A percentile compares a stretch with the other conserved stretches of the same genome.
Evolutionary conservation across 2,797 vertebrate species (phyloP).

Genomic region (Sphenopsis melanotis): DNA sequence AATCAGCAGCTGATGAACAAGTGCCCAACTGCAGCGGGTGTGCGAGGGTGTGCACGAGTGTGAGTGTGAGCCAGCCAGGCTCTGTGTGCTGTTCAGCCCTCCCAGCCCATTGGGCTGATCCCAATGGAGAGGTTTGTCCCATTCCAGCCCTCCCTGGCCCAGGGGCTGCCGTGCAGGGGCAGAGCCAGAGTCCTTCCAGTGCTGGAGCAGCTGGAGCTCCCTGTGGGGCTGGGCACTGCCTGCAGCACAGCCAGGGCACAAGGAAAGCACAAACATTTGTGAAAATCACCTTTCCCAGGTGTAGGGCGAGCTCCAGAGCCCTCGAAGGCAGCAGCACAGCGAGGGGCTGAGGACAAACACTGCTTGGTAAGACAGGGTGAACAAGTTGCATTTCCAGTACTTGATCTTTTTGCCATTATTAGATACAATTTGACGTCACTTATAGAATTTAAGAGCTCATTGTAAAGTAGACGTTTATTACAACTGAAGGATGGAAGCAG

Average conservation of each 20-base stretch:
- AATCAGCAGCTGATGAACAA: background rate
- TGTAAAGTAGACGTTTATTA: constrained; percentile 51
- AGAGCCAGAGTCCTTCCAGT: background rate
- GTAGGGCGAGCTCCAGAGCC: background rate
- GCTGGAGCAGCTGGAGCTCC: background rate
- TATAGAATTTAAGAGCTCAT: constrained; percentile 53
- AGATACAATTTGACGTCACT: constrained; percentile 71
- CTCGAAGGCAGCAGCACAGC: background rate
- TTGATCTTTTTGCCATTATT: constrained; percentile 69
- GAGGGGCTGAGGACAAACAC: background rate
- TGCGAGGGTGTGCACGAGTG: no score
- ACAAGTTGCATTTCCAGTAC: constrained; percentile 5
- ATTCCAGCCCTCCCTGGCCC: no score
- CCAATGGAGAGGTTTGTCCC: no score
- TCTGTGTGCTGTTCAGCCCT: no score
- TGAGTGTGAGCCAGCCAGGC: no score
- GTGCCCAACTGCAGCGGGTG: background rate
- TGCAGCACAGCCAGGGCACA: background rate
- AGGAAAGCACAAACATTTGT: rapidly evolving
- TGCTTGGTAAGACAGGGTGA: background rate
- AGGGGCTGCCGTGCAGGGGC: no score
- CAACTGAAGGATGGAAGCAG: constrained; percentile 48
- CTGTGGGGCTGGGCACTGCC: background rate
- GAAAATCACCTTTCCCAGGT: background rate
- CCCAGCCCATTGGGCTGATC: no score